These are phyloP conservation scores for Andricus grossulariae DNA, from an alignment of 1,140 invertebrate species.

Conservation along the genomic window DNA sequence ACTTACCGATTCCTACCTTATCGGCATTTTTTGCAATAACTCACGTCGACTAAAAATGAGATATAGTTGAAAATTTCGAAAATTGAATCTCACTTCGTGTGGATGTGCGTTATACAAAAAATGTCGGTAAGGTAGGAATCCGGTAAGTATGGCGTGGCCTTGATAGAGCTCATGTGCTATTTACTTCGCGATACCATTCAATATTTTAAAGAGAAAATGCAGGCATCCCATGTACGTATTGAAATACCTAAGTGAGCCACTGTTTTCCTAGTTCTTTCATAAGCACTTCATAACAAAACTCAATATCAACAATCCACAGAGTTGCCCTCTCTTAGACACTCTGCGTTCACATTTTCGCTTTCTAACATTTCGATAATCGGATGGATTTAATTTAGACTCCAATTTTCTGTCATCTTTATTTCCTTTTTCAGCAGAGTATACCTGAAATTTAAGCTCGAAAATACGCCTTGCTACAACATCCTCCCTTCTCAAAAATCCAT, in stretches of 20 bases:
- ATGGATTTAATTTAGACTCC: not conserved
- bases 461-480: not conserved
- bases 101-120: too few species aligned
- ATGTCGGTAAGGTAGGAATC: too few species aligned
- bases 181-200: slow-evolving; percentile 8
- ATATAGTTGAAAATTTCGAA: too few species aligned
- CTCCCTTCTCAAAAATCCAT: not conserved
- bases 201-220: slow-evolving; percentile 24
- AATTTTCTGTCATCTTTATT: not conserved
- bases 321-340: slow-evolving; percentile 42
- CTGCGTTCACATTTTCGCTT: slow-evolving; percentile 41
- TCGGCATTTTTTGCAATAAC: too few species aligned
- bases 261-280: slow-evolving; percentile 21
- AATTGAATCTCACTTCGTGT: too few species aligned
- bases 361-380: slow-evolving; percentile 36
- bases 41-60: too few species aligned
- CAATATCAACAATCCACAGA: slow-evolving; percentile 61
- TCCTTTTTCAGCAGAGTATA: slow-evolving; percentile 4
- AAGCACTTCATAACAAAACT: slow-evolving; percentile 58
- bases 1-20: too few species aligned
- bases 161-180: slow-evolving; percentile 4
- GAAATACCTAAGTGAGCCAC: slow-evolving; percentile 17
- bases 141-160: too few species aligned
- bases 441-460: not conserved
- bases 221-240: slow-evolving; percentile 12